Base-by-base conservation (phyloP, 1,140 invertebrate genomes). In the Formica selysi region DNA sequence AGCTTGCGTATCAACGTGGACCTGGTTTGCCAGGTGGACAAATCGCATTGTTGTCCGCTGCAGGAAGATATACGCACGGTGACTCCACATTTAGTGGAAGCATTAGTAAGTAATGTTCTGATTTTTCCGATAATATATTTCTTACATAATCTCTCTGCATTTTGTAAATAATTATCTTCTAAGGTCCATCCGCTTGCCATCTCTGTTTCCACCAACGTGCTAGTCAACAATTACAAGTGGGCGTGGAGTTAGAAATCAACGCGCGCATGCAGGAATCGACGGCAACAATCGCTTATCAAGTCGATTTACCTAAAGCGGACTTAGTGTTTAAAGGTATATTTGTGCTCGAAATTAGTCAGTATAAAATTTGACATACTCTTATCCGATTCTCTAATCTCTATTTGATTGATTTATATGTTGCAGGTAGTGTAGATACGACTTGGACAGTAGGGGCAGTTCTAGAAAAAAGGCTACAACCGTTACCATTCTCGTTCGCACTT, bases 261-360 rank as follows among this genome's bases (percentile, higher is more conserved):
- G 96, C 98, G 83, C 96, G 98, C 93, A 97, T 98, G 92, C 97
- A 98, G 94, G 99, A 99, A 94, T 97, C 98, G 6, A 97, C 98
- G n/a, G 98, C 98, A 48, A 98, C 98, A 1, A 96, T 99, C 88
- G 99, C 97, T 26, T 99, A 99, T 95, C 99, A 99, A 95, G 96
- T 99, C 76, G 99, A 99, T 95, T 96, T 99, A 94, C 98, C 99
- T 26, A 99, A 99, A 95, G 98, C 98, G 65, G 98, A 99, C 95
- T 96, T 99, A 87, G 96, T 97, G 10, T 99, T 99, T 94, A 98
- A 97, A 97, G 98, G 98, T 98, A 94, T 51, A 13, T 51, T 19
- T 48, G 29, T 76, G 16, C 16, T 19, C 3, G 3, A 22, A 22
- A 64, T 64, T 13, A 41, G 7, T 19, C 8, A 7, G 5, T 1